phyloP scores from a whole-genome alignment of 1,140 invertebrate species.

The Lasaia peninsularis region DNA sequence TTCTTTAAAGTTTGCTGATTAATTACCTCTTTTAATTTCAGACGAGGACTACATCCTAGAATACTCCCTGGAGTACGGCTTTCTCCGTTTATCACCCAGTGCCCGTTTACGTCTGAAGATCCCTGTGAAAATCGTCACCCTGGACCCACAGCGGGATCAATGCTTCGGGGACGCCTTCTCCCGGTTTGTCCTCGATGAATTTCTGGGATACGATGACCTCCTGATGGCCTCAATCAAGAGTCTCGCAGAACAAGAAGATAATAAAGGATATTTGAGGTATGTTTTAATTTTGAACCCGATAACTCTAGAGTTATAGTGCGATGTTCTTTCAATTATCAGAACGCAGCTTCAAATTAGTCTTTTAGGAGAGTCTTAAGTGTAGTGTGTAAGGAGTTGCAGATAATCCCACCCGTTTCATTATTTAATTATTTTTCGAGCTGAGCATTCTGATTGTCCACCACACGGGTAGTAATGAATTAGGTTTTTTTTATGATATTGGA shows the following conservation, averaged over 20 bases:
- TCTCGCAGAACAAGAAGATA: constrained; percentile 96
- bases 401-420: too few relatives aligned
- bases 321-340: too few relatives aligned
- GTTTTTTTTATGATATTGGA: too few relatives aligned
- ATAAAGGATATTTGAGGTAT: constrained; percentile 94
- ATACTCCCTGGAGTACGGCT: constrained; percentile 98
- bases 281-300: constrained; percentile 6
- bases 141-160: constrained; percentile 91
- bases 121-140: constrained; percentile 93
- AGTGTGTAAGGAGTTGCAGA: too few relatives aligned
- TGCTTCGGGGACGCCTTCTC: constrained; percentile 97
- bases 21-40: constrained; percentile 75
- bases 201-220: constrained; percentile 97
- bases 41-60: constrained; percentile 98
- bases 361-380: too few relatives aligned
- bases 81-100: constrained; percentile 91
- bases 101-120: constrained; percentile 92
- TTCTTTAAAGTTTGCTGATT: too few relatives aligned
- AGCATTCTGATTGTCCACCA: too few relatives aligned
- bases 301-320: too few relatives aligned
- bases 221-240: constrained; percentile 97
- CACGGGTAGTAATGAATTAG: too few relatives aligned
- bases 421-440: too few relatives aligned
- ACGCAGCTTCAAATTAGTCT: too few relatives aligned
- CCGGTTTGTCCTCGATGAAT: constrained; percentile 92